A percentile compares a stretch with the other conserved stretches of the same genome.
These are phyloP conservation scores for Cynopterus sphinx DNA, from an alignment of 2,797 vertebrate genomes.

Conservation along the genomic window DNA sequence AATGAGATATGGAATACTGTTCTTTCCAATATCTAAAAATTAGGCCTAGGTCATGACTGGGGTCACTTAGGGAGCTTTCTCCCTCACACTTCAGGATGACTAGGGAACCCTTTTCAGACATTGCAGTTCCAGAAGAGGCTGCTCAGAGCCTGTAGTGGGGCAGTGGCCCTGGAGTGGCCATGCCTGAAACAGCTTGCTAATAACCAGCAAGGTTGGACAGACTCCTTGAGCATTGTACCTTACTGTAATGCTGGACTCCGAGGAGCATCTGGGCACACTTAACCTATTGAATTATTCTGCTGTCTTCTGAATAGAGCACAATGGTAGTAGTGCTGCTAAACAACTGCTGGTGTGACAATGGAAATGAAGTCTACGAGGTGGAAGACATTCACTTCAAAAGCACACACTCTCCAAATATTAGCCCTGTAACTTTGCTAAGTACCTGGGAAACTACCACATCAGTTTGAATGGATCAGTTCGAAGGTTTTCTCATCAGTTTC, in stretches of 20 bases:
- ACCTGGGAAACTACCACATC: not conserved
- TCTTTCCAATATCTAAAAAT: not conserved
- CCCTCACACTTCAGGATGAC: not conserved
- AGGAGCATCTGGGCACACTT: not conserved
- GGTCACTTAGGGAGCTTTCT: not conserved
- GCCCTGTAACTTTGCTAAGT: not conserved
- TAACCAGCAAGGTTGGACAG: not conserved
- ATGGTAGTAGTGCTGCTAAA: not conserved
- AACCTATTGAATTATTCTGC: not conserved
- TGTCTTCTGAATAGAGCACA: not conserved
- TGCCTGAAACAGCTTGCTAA: not conserved
- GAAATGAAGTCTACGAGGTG: not conserved
- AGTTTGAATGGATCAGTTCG: not conserved
- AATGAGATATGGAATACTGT: not conserved
- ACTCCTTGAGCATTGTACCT: not conserved
- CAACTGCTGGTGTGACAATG: not conserved
- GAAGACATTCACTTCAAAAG: not conserved
- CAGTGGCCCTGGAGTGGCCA: not conserved
- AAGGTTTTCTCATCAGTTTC: not conserved
- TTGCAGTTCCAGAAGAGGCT: not conserved
- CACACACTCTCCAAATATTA: not conserved
- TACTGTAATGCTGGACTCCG: fast-evolving
- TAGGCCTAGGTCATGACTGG: not conserved
- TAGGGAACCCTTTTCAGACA: not conserved
- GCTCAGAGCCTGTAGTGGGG: not conserved